These are phyloP conservation scores for Homarus gammarus DNA, from an alignment of 2,888 invertebrate genomes.

Conservation along the genomic window DNA sequence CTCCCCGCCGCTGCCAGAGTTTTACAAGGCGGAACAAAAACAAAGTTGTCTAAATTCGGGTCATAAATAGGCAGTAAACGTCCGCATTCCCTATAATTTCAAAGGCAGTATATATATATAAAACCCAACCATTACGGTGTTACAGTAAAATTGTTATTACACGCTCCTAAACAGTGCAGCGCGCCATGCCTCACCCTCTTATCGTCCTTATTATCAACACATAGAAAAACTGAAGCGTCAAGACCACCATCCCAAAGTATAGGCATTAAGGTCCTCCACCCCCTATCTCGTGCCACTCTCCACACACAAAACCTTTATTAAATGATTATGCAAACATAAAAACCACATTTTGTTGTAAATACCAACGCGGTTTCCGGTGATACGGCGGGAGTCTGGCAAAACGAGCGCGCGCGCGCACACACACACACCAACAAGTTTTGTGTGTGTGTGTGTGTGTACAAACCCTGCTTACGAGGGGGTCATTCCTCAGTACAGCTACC, in stretches of 20 bases:
- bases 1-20: not conserved
- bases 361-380: not conserved
- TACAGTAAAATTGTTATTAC: constrained; percentile 24
- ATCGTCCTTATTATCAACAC: constrained; percentile 16
- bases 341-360: not conserved
- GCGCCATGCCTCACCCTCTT: constrained; percentile 17
- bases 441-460: no score
- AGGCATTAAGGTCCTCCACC: not conserved
- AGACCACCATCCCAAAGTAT: not conserved
- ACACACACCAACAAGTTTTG: not conserved
- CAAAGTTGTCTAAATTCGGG: not conserved
- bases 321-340: not conserved
- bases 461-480: no score
- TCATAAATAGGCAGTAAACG: not conserved
- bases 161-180: not conserved
- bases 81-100: constrained; percentile 5
- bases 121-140: not conserved
- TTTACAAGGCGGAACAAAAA: constrained; percentile 15
- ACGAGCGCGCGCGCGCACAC: no score
- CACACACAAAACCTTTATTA: constrained; percentile 12
- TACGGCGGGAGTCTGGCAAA: no score
- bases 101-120: constrained; percentile 31
- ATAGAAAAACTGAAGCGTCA: not conserved
- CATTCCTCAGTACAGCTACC: no score
- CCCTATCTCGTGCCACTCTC: not conserved